Conservation (phyloP, 1,140 invertebrate genomes). For the Penaeus vannamei region DNA sequence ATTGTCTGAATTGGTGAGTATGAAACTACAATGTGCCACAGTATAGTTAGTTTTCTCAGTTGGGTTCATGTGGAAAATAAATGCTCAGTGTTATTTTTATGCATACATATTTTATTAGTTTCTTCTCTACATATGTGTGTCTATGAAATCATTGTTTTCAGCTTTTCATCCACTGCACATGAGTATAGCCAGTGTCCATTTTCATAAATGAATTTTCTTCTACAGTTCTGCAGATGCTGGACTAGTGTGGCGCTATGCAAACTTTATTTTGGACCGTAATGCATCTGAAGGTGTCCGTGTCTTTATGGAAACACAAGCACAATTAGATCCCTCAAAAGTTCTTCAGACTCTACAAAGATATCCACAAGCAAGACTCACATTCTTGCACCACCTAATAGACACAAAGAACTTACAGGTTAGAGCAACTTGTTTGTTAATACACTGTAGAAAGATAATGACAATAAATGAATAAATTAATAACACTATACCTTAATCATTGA, state of each 20-base stretch:
- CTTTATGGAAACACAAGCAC: conserved; percentile 72
- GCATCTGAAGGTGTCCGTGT: conserved; percentile 73
- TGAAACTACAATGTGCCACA: neutral
- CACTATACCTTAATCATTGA: too few relatives aligned
- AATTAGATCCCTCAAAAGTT: conserved; percentile 72
- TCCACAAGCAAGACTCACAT: conserved; percentile 73
- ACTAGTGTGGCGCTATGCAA: conserved; percentile 74
- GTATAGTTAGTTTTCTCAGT: conserved; percentile 1
- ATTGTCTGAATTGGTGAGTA: conserved; percentile 72
- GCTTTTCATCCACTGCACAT: too few relatives aligned
- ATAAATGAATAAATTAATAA: neutral
- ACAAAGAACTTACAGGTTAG: conserved; percentile 68
- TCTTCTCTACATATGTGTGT: too few relatives aligned
- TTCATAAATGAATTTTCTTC: neutral
- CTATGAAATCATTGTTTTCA: too few relatives aligned
- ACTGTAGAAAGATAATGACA: neutral
- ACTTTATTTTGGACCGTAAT: conserved; percentile 73
- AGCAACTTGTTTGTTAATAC: neutral
- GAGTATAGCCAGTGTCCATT: too few relatives aligned
- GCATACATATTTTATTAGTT: too few relatives aligned
- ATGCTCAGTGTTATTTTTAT: too few relatives aligned
- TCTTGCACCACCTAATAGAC: conserved; percentile 74
- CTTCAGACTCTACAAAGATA: conserved; percentile 73
- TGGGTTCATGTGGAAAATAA: too few relatives aligned
- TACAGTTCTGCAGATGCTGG: conserved; percentile 70